Conservation (phyloP, 2,797 vertebrate species). For the Semotilus atromaculatus region DNA sequence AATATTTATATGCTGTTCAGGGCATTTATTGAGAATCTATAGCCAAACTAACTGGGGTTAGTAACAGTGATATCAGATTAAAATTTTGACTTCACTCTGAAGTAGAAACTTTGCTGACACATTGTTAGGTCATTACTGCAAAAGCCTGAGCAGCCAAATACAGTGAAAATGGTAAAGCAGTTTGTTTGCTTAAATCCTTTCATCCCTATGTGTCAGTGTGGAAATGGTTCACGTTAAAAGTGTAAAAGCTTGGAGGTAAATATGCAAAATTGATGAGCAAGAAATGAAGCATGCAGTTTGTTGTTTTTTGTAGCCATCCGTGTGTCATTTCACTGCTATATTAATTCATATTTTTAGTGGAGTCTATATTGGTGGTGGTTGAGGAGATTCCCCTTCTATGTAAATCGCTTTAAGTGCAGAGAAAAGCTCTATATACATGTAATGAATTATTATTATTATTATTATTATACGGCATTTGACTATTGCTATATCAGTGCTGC, state of each 20-base stretch:
- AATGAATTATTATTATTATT: too few species aligned
- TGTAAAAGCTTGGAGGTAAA: conserved; percentile 62
- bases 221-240: conserved; percentile 60
- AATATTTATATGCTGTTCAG: conserved; percentile 26
- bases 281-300: conserved; percentile 69
- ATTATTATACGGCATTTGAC: not conserved
- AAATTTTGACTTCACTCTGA: not conserved
- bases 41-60: not conserved
- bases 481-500: not conserved
- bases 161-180: not conserved
- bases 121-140: conserved; percentile 6
- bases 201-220: conserved; percentile 41
- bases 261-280: conserved; percentile 72
- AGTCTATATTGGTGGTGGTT: not conserved
- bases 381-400: too few species aligned
- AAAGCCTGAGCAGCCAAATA: not conserved
- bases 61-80: not conserved
- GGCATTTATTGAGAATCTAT: conserved; percentile 23
- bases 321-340: not conserved
- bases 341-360: not conserved
- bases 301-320: conserved; percentile 60
- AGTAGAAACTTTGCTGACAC: not conserved
- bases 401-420: not conserved
- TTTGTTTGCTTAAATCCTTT: conserved; percentile 12
- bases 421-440: too few species aligned